Evolutionary conservation across 2,113 vertebrate species (phyloP).

Genomic region (Hippocampus guttulatus): DNA sequence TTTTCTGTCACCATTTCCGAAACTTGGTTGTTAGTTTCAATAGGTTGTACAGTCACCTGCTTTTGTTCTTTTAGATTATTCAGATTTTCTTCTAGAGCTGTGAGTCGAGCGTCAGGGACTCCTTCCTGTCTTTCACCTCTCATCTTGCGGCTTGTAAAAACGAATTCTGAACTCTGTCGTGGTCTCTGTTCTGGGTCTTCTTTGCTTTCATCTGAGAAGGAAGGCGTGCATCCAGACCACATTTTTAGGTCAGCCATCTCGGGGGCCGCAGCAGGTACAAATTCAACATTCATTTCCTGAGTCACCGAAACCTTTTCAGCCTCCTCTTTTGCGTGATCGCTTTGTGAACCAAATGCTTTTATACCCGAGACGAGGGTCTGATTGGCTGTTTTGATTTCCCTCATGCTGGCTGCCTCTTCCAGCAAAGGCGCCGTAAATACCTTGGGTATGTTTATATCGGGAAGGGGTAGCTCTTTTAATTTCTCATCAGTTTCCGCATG

Average conservation of each 20-base stretch:
- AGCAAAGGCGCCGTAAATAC: background rate
- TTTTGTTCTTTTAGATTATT: conserved; percentile 25
- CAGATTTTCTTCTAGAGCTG: conserved; percentile 9
- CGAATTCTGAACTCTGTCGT: conserved; percentile 12
- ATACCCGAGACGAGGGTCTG: conserved; percentile 24
- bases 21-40: conserved; percentile 8
- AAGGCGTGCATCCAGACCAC: background rate
- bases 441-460: background rate
- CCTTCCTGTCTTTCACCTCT: conserved; percentile 16
- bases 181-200: background rate
- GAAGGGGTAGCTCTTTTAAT: background rate
- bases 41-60: conserved; percentile 1
- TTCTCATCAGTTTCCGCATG: background rate
- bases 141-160: conserved; percentile 10
- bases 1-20: conserved; percentile 25
- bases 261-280: conserved; percentile 17
- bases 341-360: background rate
- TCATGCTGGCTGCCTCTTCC: conserved; percentile 9
- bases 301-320: conserved; percentile 6
- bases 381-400: conserved; percentile 28
- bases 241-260: conserved; percentile 44
- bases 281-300: conserved; percentile 48
- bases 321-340: conserved; percentile 20
- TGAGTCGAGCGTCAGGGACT: background rate
- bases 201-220: conserved; percentile 16